Base-by-base conservation (phyloP, 2,113 vertebrate genomes). In the Gobius niger region DNA sequence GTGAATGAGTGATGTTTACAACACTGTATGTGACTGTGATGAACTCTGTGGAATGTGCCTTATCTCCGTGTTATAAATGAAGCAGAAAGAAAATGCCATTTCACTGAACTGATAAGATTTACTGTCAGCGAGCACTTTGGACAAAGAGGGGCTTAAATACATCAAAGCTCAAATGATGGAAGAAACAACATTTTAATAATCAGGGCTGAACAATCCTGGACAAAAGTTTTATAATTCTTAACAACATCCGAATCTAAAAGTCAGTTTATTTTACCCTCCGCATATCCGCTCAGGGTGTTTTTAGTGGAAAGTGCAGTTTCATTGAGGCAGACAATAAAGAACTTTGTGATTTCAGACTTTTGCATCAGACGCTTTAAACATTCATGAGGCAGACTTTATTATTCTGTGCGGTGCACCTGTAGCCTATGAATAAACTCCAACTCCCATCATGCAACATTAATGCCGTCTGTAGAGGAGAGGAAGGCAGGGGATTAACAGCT, bases 381-480 rank as follows among this genome's bases (percentile, higher is more conserved):
- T 59, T 42, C 8, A 59, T 59, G 34, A 59, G 34, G 34, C 14
- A 9, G 56, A 14, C 15, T 59, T 59, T n/a, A 41, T 59, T 41
- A 59, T 59, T n/a, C 56, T 59, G 34, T n/a, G 24, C 34, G 13
- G 13, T 24, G 41, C 62, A 75, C 41, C 62, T 60, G 41, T 41
- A 65, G 63, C 54, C 56, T 7, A 54, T 6, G 6, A 69, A 41
- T 50, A 19, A 53, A 72, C 62, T 49, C 50, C n/a, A 65, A 40
- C 13, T 73, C 70, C 47, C 65, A 70, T 74, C 70, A 63, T 76
- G 62, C 75, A 81, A 76, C 67, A 68, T 75, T 72, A 68, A 78
- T 69, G 14, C 16, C 14, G 1, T 49, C 60, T 46, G 73, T 64
- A 61, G 70, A 14, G 7, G 40, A 59, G 14, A 11, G 12, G 11